phyloP scores from a whole-genome alignment of 2,113 vertebrate genomes.

The Ophthalmolycus amberensis region DNA sequence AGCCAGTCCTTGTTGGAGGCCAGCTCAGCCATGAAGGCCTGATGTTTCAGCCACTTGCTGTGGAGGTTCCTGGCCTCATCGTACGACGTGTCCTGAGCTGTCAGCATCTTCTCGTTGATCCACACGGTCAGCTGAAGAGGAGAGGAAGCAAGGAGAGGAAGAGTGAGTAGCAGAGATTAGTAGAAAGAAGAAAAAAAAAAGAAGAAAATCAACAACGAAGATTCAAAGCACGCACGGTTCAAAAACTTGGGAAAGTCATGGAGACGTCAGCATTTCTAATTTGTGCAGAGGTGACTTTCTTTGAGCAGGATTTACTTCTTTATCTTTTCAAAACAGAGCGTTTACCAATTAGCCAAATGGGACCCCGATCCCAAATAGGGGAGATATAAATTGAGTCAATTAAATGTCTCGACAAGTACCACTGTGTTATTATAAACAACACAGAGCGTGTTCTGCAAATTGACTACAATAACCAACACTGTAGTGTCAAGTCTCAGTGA shows the following conservation, averaged over 20 bases:
- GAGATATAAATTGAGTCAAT: background rate
- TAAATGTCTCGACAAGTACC: background rate
- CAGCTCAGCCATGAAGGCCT: conserved; percentile 94
- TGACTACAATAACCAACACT: conserved; percentile 22
- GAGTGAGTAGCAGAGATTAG: background rate
- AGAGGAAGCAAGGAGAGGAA: background rate
- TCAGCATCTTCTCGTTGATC: conserved; percentile 98
- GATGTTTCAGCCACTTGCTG: conserved; percentile 96
- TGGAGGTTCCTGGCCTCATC: conserved; percentile 92
- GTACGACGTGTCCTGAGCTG: conserved; percentile 92
- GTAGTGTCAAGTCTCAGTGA: conserved; percentile 15
- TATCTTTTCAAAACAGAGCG: conserved; percentile 47
- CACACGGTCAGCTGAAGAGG: conserved; percentile 88
- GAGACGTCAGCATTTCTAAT: conserved; percentile 34
- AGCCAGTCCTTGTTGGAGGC: conserved; percentile 92
- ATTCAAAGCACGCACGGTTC: background rate
- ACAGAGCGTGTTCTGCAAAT: conserved; percentile 24
- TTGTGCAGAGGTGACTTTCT: conserved; percentile 43
- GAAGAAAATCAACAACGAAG: conserved; percentile 8
- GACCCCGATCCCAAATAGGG: conserved; percentile 24
- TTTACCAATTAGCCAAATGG: conserved; percentile 53
- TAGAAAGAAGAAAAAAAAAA: background rate
- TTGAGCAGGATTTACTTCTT: conserved; percentile 40
- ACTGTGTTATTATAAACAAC: conserved; percentile 1
- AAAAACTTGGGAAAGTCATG: conserved; percentile 43